A percentile compares a stretch with the other conserved stretches of the same genome.
These are phyloP conservation scores for Florisuga fusca DNA, from an alignment of 2,797 vertebrate species.

Conservation along the genomic window DNA sequence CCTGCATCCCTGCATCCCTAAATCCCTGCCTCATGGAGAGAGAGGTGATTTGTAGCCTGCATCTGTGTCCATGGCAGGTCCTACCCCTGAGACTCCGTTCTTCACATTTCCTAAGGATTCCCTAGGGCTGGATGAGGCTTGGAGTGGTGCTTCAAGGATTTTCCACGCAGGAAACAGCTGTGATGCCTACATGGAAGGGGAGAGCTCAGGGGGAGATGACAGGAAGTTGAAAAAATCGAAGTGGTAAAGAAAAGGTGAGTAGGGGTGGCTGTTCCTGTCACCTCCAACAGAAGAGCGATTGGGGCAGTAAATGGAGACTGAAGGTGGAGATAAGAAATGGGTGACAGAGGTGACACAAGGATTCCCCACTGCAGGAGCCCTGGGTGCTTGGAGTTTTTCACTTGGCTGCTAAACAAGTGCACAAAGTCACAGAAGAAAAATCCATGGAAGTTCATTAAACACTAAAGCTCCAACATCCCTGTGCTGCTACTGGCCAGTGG, in stretches of 20 bases:
- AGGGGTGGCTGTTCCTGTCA: neutral
- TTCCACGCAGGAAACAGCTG: neutral
- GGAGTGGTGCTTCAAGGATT: neutral
- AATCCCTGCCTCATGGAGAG: neutral
- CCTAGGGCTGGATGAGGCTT: neutral
- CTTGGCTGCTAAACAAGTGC: fast-evolving
- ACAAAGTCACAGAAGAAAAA: neutral
- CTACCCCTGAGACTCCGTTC: neutral
- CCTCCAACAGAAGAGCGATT: neutral
- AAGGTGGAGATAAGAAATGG: neutral
- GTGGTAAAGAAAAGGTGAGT: neutral
- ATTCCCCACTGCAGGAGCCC: neutral
- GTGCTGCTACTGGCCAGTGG: neutral
- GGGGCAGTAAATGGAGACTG: neutral
- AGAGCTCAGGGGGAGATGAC: neutral
- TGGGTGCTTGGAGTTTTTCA: fast-evolving
- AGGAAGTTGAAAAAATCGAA: neutral
- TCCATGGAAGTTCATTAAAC: neutral
- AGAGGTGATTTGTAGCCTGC: neutral
- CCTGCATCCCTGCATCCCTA: neutral
- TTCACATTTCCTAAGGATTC: neutral
- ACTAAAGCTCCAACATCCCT: neutral
- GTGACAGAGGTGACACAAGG: neutral
- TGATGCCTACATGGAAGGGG: neutral
- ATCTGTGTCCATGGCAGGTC: neutral